phyloP scores from a whole-genome alignment of 2,113 vertebrate species.

The Bombycilla garrulus region DNA sequence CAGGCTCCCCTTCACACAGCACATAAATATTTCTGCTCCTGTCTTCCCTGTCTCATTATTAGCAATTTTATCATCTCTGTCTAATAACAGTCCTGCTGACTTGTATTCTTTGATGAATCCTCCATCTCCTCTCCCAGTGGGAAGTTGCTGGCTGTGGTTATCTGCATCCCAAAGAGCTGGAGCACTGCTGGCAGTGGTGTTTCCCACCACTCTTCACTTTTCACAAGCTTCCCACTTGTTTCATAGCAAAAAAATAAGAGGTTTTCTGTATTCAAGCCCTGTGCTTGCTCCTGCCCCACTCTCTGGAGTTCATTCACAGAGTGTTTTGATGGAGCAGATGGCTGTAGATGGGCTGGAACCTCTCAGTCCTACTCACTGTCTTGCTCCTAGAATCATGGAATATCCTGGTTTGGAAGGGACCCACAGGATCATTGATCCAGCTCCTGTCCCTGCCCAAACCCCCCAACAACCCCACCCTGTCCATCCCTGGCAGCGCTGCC shows the following conservation, averaged over 20 bases:
- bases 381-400: neutral
- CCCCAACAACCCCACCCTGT: neutral
- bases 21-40: neutral
- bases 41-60: neutral
- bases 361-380: neutral
- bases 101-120: neutral
- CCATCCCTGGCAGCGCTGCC: neutral
- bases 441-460: accelerated
- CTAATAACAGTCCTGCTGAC: neutral
- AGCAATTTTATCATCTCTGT: constrained; percentile 2
- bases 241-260: too few relatives aligned
- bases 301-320: accelerated
- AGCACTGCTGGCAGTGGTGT: neutral
- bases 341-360: neutral
- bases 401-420: neutral
- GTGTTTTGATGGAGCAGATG: neutral
- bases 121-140: neutral
- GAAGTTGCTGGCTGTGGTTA: neutral
- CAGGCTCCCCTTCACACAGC: neutral
- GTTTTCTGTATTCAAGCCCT: neutral
- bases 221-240: too few relatives aligned
- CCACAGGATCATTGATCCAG: accelerated
- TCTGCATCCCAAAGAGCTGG: neutral
- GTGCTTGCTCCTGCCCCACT: accelerated
- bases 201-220: neutral